Evolutionary conservation across 2,888 invertebrate genomes (phyloP), one percentile per base, ranked within the genome.

Genomic region (Eurois occulta): DNA sequence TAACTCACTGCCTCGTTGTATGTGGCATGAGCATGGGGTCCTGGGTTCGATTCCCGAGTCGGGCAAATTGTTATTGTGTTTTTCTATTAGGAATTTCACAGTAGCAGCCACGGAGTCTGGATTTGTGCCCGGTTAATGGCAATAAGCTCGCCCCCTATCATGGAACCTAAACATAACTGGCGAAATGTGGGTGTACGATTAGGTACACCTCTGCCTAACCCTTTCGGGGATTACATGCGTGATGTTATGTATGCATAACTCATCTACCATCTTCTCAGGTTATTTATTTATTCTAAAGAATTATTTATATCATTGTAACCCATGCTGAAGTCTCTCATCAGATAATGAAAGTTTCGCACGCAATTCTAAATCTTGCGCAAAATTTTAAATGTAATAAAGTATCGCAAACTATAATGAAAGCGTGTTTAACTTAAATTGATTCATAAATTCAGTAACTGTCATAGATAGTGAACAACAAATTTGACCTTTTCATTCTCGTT

Each of bases 381-480:
- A 5, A 8, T 60, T 32, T 46, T 46, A 24, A 68, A 32, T 24
- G 24, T 32, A 35, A 6, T 38, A n/a, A n/a, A 32, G 2, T 11
- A 35, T 21, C 21, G 18, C 62, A 64, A 18, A 55, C 11, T 6
- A n/a, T 13, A 62, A 38, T 32, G 16, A 60, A 74, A 52, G 24
- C 2, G 18, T 80, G 28, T 73, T 72, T 60, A 2, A 55, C 1
- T 35, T 41, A 41, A 60, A 74, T 74, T 81, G 75, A 75, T 81
- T 55, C 55, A 79, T 79, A 75, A 79, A 68, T 75, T 68, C 43
- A 81, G 11, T 18, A 81, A 80, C 73, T 81, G 79, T 38, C 67
- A 81, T 67, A 74, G 41, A 60, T 41, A 43, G 6, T 74, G 35
- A 74, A 52, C 64, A 32, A 46, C 73, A 6, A 0, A 16, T 70